These are phyloP conservation scores for Tetranychus cinnabarinus DNA, from an alignment of 1,140 invertebrate species.

Conservation along the genomic window DNA sequence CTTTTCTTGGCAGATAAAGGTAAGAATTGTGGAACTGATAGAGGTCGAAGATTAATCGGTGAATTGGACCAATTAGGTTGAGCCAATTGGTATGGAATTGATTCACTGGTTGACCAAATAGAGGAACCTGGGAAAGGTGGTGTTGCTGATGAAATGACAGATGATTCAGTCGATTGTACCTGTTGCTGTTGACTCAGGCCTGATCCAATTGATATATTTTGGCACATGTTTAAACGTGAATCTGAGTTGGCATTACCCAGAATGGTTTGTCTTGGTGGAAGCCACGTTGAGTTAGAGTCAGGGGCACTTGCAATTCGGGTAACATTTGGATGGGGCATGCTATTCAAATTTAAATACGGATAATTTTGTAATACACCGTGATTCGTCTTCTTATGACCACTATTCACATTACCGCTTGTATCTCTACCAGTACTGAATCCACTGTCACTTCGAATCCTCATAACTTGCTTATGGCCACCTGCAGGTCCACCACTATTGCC, in stretches of 20 bases:
- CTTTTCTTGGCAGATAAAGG: neutral
- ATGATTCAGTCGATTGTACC: too few relatives aligned
- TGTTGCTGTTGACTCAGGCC: too few relatives aligned
- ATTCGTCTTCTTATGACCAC: neutral
- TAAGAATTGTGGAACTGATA: neutral
- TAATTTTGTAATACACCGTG: neutral
- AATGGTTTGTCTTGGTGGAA: neutral
- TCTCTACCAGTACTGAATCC: neutral
- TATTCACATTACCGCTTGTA: too few relatives aligned
- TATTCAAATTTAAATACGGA: neutral
- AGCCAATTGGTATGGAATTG: neutral
- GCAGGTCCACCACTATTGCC: neutral
- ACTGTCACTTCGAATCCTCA: neutral
- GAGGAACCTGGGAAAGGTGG: neutral
- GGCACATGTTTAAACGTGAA: conserved; percentile 21
- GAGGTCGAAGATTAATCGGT: neutral
- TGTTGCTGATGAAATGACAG: neutral
- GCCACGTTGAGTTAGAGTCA: conserved; percentile 22
- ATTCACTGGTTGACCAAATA: neutral
- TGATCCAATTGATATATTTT: too few relatives aligned
- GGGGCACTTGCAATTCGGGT: conserved; percentile 54
- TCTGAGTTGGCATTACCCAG: conserved; percentile 3
- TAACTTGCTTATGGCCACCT: neutral
- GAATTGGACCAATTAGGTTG: neutral
- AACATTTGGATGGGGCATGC: conserved; percentile 18